Conservation (phyloP, 2,113 vertebrate species). For the Lophius piscatorius region DNA sequence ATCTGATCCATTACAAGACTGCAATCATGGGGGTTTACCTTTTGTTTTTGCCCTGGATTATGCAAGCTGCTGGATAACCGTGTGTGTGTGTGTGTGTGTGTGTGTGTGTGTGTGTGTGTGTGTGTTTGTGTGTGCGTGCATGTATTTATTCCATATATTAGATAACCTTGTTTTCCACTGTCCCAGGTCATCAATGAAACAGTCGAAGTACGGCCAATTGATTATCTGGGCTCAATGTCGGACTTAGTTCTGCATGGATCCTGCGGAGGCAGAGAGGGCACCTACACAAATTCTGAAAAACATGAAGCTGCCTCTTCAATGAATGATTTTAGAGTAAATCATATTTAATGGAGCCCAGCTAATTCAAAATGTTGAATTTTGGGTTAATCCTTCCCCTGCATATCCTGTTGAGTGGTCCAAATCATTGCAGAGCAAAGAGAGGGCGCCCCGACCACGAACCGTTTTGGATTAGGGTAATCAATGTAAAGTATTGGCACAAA, state of each 20-base stretch:
- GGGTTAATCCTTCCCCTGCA: no score
- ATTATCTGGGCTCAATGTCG: not conserved
- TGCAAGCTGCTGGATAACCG: slow-evolving; percentile 21
- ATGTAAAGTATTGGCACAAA: no score
- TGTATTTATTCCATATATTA: slow-evolving; percentile 3
- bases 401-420: not conserved
- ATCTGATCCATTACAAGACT: slow-evolving; percentile 73
- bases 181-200: slow-evolving; percentile 29
- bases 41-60: slow-evolving; percentile 62
- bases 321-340: no score
- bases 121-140: no score
- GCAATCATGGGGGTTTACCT: slow-evolving; percentile 56
- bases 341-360: no score
- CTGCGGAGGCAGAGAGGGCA: no score
- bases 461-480: no score
- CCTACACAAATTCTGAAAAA: no score
- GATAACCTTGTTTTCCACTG: slow-evolving; percentile 2
- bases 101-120: slow-evolving; percentile 7
- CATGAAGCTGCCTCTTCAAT: no score
- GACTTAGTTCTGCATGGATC: not conserved
- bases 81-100: slow-evolving; percentile 11
- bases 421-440: no score
- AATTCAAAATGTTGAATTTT: no score
- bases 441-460: no score
- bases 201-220: slow-evolving; percentile 14